A percentile compares a stretch with the other conserved stretches of the same genome.
These are phyloP conservation scores for Myotis davidii DNA, from an alignment of 2,113 vertebrate species.

Conservation along the genomic window DNA sequence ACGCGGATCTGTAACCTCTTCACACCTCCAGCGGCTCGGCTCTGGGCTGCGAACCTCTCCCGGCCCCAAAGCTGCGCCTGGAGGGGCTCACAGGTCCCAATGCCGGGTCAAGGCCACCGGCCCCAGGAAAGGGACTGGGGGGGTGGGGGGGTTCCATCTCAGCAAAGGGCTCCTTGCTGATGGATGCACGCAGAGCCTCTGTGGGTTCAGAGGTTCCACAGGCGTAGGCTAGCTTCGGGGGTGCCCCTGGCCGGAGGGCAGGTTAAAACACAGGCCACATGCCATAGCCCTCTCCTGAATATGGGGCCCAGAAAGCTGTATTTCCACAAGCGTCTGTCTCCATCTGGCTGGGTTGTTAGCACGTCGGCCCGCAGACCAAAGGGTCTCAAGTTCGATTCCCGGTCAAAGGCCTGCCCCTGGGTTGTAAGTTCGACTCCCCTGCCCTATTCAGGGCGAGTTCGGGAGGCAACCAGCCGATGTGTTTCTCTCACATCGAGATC, in stretches of 20 bases:
- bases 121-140: not conserved
- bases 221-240: not conserved
- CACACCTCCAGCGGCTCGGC: not conserved
- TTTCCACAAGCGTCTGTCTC: not conserved
- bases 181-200: not conserved
- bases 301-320: not conserved
- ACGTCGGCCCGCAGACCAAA: no score
- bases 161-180: not conserved
- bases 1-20: accelerated
- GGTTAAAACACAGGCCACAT: no score
- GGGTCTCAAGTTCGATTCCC: no score
- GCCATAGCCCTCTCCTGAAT: not conserved
- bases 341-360: not conserved
- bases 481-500: no score
- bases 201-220: not conserved
- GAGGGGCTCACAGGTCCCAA: not conserved
- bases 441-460: no score
- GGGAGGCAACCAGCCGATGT: no score
- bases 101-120: not conserved
- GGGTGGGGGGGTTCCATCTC: not conserved
- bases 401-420: no score
- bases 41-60: not conserved
- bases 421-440: no score
- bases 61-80: not conserved
- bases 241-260: not conserved